phyloP scores from a whole-genome alignment of 2,888 invertebrate genomes.

The Cantharis flavilabris region DNA sequence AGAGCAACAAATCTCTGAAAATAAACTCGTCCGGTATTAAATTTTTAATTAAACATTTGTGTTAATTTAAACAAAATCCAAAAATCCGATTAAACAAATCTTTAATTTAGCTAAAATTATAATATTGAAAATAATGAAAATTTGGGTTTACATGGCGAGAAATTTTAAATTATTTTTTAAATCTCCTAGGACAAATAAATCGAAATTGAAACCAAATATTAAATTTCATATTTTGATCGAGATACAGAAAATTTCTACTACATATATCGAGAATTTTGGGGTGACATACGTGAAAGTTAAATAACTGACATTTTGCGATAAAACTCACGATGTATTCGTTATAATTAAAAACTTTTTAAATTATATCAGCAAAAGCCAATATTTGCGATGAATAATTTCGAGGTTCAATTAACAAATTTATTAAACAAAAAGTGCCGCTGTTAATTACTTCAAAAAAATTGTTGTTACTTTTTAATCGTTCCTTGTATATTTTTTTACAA shows the following conservation, averaged over 20 bases:
- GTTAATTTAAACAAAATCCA: background rate
- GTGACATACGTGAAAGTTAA: background rate
- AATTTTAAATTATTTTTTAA: slow-evolving; percentile 20
- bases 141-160: slow-evolving; percentile 16
- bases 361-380: background rate
- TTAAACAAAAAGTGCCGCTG: background rate
- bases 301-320: background rate
- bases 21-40: background rate
- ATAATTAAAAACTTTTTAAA: background rate
- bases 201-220: slow-evolving; percentile 26
- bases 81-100: background rate
- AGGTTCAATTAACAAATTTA: background rate
- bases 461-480: background rate
- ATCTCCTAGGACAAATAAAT: slow-evolving; percentile 22
- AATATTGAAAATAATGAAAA: slow-evolving; percentile 4
- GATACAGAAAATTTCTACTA: background rate
- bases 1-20: background rate
- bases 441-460: background rate
- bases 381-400: background rate
- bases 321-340: background rate
- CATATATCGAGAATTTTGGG: background rate
- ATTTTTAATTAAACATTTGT: background rate
- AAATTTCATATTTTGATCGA: slow-evolving; percentile 8
- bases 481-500: background rate
- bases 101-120: background rate